Conservation (phyloP, 2,888 invertebrate genomes). For the Nebria brevicollis region DNA sequence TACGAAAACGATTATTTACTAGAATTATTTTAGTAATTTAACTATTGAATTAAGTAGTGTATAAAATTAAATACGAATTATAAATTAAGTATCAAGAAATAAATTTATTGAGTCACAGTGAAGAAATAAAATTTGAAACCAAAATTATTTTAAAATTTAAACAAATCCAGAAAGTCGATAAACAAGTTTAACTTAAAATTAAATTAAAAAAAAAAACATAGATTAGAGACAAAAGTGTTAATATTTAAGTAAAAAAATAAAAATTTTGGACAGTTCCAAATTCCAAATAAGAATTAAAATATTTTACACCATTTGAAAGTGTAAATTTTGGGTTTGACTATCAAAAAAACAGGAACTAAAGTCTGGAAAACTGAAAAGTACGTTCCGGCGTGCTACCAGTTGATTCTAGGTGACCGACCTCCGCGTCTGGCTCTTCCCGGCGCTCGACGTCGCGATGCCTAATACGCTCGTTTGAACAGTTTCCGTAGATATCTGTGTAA, state of each 20-base stretch:
- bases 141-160: no score
- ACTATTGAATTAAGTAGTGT: no score
- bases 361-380: not conserved
- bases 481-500: not conserved
- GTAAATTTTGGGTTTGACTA: not conserved
- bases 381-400: constrained; percentile 13
- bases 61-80: no score
- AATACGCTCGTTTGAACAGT: constrained; percentile 1
- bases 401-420: constrained; percentile 20
- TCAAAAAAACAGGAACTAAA: not conserved
- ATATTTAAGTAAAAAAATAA: not conserved
- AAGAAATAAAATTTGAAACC: no score
- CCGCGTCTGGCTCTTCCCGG: constrained; percentile 7
- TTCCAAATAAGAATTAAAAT: not conserved
- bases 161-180: no score
- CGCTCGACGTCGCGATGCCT: constrained; percentile 8
- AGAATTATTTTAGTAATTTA: no score
- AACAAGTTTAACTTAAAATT: no score
- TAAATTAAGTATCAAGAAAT: no score
- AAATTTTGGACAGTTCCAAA: not conserved
- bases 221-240: no score
- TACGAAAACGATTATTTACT: no score
- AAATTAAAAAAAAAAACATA: no score
- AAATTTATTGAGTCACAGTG: no score
- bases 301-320: not conserved